A percentile compares a stretch with the other conserved stretches of the same genome.
phyloP scores from a whole-genome alignment of 2,888 invertebrate genomes.

The Abrostola tripartita region DNA sequence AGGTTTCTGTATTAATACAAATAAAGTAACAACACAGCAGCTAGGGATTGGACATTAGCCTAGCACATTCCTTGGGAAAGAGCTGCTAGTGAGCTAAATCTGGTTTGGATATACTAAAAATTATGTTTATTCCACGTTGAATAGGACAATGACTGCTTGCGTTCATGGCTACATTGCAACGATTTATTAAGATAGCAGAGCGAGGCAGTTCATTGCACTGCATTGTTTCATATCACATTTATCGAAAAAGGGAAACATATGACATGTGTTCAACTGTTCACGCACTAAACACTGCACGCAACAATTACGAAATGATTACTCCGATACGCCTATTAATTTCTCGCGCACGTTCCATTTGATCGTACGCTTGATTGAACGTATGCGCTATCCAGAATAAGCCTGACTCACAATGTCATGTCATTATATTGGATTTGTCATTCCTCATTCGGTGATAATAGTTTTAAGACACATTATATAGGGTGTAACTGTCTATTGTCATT shows the following conservation, averaged over 20 bases:
- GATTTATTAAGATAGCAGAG: conserved; percentile 26
- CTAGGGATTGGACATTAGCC: no score
- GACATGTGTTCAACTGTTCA: conserved; percentile 9
- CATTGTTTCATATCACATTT: conserved; percentile 27
- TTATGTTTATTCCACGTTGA: conserved; percentile 6
- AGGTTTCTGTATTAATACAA: no score
- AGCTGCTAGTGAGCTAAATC: no score
- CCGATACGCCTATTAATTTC: not conserved
- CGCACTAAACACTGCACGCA: conserved; percentile 12
- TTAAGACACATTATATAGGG: no score
- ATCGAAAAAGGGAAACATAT: conserved; percentile 31
- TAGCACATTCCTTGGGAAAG: no score
- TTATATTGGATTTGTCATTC: not conserved
- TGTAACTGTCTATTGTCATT: no score
- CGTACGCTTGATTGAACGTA: not conserved
- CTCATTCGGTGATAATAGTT: no score
- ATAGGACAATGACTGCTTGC: conserved; percentile 27
- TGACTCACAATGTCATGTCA: not conserved
- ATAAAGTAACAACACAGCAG: no score
- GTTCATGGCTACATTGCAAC: conserved; percentile 5
- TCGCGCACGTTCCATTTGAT: not conserved
- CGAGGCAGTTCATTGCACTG: conserved; percentile 38
- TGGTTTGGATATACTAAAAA: no score
- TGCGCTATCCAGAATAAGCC: not conserved
- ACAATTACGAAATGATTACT: conserved; percentile 1